phyloP scores from a whole-genome alignment of 2,113 vertebrate genomes.

The Piaya cayana region DNA sequence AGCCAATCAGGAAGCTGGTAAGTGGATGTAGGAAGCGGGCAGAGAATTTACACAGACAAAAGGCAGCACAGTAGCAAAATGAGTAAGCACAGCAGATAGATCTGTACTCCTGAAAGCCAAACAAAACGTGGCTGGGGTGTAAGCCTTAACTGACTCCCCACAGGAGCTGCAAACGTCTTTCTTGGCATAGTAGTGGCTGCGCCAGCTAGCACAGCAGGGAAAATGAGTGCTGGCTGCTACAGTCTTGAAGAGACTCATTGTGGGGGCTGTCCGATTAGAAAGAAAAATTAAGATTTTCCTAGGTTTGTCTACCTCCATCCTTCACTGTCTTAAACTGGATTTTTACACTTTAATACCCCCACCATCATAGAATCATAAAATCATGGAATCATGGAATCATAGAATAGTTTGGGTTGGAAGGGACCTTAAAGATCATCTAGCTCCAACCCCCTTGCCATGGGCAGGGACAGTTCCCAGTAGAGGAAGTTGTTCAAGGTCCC shows the following conservation, averaged over 20 bases:
- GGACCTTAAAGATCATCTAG: no score
- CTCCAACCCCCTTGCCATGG: no score
- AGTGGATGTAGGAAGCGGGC: not conserved
- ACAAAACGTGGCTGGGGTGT: not conserved
- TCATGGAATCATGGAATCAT: no score
- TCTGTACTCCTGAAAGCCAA: not conserved
- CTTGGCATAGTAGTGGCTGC: not conserved
- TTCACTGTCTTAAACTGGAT: not conserved
- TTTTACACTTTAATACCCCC: not conserved
- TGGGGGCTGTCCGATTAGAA: rapidly evolving
- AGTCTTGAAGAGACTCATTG: not conserved
- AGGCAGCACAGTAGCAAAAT: rapidly evolving
- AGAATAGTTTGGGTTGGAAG: no score
- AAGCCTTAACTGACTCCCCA: not conserved
- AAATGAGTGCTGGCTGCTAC: rapidly evolving
- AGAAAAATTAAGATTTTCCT: not conserved
- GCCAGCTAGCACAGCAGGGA: not conserved
- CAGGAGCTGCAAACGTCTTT: not conserved
- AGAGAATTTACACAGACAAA: not conserved
- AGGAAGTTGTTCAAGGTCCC: no score
- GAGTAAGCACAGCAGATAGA: not conserved
- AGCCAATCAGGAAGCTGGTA: not conserved
- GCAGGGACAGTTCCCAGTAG: no score
- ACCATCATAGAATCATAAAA: no score
- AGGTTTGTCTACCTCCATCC: not conserved